Percentiles rank a stretch among this genome's conserved stretches.
Evolutionary conservation across 2,113 vertebrate species (phyloP).

Genomic region (Acinonyx jubatus): DNA sequence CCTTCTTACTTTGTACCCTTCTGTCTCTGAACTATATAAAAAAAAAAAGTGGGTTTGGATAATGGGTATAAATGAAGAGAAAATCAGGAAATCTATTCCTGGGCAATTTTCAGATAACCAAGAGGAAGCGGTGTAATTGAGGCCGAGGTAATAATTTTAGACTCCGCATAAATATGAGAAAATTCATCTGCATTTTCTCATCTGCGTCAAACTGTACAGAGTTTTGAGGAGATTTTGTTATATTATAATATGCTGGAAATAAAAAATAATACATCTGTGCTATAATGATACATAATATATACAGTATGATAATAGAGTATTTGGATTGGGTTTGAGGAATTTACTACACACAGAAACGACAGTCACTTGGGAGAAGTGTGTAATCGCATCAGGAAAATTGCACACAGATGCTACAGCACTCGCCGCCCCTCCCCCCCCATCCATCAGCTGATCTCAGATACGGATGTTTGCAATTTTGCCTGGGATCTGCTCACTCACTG

Average conservation of each 20-base stretch:
- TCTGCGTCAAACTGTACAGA: slow-evolving; percentile 2
- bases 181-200: slow-evolving; percentile 62
- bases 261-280: slow-evolving; percentile 68
- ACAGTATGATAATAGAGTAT: slow-evolving; percentile 19
- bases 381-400: slow-evolving; percentile 60
- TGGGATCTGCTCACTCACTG: neutral
- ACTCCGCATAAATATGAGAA: slow-evolving; percentile 44
- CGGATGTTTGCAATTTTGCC: neutral
- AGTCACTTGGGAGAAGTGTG: slow-evolving; percentile 25
- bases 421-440: accelerated
- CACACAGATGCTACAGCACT: slow-evolving; percentile 54
- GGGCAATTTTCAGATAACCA: slow-evolving; percentile 71
- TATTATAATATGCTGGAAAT: slow-evolving; percentile 45
- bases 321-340: slow-evolving; percentile 62
- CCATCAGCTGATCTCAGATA: neutral
- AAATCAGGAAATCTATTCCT: slow-evolving; percentile 75
- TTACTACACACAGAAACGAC: slow-evolving; percentile 41
- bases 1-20: slow-evolving; percentile 37
- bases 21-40: neutral
- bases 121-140: slow-evolving; percentile 58
- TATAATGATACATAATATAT: slow-evolving; percentile 66
- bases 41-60: slow-evolving; percentile 41
- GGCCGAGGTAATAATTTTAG: slow-evolving; percentile 68
- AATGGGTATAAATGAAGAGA: slow-evolving; percentile 69
- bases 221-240: slow-evolving; percentile 32